Conservation (phyloP, 2,888 invertebrate species). For the Sesia apiformis region DNA sequence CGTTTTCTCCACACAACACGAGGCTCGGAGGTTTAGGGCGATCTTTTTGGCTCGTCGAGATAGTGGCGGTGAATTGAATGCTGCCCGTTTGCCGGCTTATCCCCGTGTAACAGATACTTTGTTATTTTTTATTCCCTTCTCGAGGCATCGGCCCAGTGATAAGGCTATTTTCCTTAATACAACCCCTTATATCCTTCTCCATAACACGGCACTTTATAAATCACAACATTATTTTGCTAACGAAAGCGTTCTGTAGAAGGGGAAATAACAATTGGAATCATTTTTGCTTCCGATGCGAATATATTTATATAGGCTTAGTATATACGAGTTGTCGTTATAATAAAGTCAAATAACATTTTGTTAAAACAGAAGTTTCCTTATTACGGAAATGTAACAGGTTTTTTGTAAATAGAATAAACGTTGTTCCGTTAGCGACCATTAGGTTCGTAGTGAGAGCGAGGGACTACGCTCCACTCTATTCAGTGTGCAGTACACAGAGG, state of each 20-base stretch:
- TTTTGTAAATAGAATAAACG: not conserved
- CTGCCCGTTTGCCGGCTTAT: constrained; percentile 51
- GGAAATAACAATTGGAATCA: constrained; percentile 6
- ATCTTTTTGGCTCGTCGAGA: constrained; percentile 46
- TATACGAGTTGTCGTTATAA: too few species aligned
- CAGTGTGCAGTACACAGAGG: not conserved
- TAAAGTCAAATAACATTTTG: too few species aligned
- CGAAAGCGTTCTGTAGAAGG: constrained; percentile 13
- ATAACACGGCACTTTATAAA: constrained; percentile 30
- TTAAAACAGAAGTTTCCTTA: too few species aligned
- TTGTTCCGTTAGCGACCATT: not conserved
- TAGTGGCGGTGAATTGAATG: constrained; percentile 55
- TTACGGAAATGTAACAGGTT: not conserved
- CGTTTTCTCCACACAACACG: constrained; percentile 25
- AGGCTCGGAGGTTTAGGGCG: constrained; percentile 38
- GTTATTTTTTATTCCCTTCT: constrained; percentile 38
- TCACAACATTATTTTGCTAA: constrained; percentile 22
- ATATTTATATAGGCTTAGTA: too few species aligned
- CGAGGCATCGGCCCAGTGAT: constrained; percentile 27
- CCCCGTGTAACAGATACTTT: constrained; percentile 49
- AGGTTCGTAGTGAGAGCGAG: not conserved
- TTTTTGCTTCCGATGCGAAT: not conserved
- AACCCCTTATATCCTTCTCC: constrained; percentile 18
- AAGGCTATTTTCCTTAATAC: constrained; percentile 38
- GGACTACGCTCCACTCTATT: not conserved